phyloP scores from a whole-genome alignment of 2,888 invertebrate species.

The Phortica okadai region DNA sequence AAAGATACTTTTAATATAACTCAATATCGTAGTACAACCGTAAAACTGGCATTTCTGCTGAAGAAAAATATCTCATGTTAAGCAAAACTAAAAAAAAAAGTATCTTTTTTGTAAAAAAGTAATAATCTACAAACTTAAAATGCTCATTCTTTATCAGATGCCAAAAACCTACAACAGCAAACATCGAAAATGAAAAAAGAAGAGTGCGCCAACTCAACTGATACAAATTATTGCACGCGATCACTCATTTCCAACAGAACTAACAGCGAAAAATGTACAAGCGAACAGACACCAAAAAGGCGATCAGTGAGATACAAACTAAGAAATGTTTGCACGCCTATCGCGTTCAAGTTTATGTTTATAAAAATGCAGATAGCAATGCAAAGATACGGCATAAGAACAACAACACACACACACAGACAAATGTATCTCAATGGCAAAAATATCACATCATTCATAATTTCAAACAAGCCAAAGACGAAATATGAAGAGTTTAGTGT shows the following conservation, averaged over 20 bases:
- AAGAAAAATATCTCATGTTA: not conserved
- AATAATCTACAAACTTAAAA: not conserved
- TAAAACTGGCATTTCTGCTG: no score
- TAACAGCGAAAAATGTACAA: constrained; percentile 59
- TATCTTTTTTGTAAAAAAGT: not conserved
- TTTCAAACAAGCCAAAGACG: constrained; percentile 46
- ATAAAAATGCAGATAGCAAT: constrained; percentile 64
- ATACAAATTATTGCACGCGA: constrained; percentile 63
- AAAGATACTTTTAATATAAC: no score
- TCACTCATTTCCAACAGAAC: constrained; percentile 69
- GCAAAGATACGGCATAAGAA: constrained; percentile 66
- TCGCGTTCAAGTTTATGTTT: constrained; percentile 40
- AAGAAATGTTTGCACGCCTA: constrained; percentile 35
- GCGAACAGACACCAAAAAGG: constrained; percentile 46
- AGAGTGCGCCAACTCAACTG: constrained; percentile 32
- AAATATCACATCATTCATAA: constrained; percentile 72
- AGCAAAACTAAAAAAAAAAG: not conserved
- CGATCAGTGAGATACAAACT: constrained; percentile 31
- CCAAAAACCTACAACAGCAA: constrained; percentile 46
- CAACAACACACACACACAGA: constrained; percentile 49
- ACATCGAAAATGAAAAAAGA: constrained; percentile 25
- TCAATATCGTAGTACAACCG: no score
- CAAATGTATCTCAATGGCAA: constrained; percentile 66
- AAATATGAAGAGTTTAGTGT: not conserved
- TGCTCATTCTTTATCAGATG: constrained; percentile 9